phyloP scores from a whole-genome alignment of 2,797 vertebrate genomes.

The Acanthurus lineatus region DNA sequence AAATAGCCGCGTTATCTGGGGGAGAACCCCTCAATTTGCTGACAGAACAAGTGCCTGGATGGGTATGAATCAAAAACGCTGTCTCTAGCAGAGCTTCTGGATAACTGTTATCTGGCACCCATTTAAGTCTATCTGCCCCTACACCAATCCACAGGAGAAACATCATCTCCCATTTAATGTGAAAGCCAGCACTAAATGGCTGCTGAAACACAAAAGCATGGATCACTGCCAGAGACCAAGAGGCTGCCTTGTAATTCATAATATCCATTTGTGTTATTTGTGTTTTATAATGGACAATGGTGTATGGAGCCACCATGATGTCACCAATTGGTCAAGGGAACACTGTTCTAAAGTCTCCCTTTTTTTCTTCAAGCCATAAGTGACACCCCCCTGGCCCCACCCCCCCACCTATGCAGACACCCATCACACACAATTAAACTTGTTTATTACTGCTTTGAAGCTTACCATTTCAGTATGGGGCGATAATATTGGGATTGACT shows the following conservation, averaged over 20 bases:
- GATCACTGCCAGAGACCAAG: background rate
- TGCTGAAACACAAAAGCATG: background rate
- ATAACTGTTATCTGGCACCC: constrained; percentile 47
- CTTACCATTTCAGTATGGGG: too few relatives aligned
- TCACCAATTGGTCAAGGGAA: too few relatives aligned
- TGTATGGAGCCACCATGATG: too few relatives aligned
- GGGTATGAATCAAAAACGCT: constrained; percentile 35
- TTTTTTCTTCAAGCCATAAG: too few relatives aligned
- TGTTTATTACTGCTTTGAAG: too few relatives aligned
- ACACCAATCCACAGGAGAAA: constrained; percentile 25
- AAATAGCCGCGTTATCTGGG: constrained; percentile 61
- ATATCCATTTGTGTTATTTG: background rate
- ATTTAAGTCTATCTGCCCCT: constrained; percentile 10
- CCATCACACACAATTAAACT: too few relatives aligned
- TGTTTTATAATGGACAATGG: background rate
- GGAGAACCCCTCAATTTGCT: constrained; percentile 60
- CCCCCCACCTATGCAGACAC: too few relatives aligned
- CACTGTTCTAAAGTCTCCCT: too few relatives aligned
- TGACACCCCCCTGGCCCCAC: too few relatives aligned
- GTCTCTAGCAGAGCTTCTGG: constrained; percentile 30
- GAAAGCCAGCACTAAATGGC: constrained; percentile 4
- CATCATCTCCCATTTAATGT: constrained; percentile 30
- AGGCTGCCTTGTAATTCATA: background rate
- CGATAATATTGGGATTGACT: too few relatives aligned
- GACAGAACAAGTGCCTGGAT: constrained; percentile 48